Conservation (phyloP, 2,888 invertebrate genomes). For the Coronaproctus castanopsis region DNA sequence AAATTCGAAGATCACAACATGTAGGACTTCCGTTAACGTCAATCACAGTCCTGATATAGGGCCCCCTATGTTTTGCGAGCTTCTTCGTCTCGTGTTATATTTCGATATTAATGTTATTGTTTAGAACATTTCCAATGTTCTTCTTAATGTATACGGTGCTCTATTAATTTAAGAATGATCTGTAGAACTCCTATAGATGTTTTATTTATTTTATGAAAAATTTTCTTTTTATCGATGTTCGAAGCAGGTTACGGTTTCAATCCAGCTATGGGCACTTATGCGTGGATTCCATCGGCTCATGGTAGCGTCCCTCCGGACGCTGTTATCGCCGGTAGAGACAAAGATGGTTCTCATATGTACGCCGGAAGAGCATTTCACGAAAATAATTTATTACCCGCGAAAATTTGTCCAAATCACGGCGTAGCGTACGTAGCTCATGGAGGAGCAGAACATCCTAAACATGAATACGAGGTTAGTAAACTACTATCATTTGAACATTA, state of each 20-base stretch:
- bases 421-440: conserved; percentile 21
- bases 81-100: no score
- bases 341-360: conserved; percentile 48
- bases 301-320: conserved; percentile 33
- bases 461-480: conserved; percentile 22
- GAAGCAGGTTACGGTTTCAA: conserved; percentile 14
- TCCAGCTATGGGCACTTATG: conserved; percentile 4
- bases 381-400: conserved; percentile 24
- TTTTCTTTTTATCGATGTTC: no score
- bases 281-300: conserved; percentile 16
- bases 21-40: no score
- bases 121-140: no score
- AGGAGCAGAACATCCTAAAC: conserved; percentile 21
- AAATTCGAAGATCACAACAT: no score
- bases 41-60: no score
- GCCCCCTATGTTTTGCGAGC: no score
- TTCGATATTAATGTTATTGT: no score
- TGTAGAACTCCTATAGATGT: no score
- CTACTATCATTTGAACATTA: not conserved
- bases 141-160: no score
- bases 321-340: conserved; percentile 42
- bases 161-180: no score
- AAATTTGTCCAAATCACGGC: conserved; percentile 21
- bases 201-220: no score
- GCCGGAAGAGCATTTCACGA: conserved; percentile 37